phyloP scores from a whole-genome alignment of 2,113 vertebrate species.

The Hypanus sabinus region DNA sequence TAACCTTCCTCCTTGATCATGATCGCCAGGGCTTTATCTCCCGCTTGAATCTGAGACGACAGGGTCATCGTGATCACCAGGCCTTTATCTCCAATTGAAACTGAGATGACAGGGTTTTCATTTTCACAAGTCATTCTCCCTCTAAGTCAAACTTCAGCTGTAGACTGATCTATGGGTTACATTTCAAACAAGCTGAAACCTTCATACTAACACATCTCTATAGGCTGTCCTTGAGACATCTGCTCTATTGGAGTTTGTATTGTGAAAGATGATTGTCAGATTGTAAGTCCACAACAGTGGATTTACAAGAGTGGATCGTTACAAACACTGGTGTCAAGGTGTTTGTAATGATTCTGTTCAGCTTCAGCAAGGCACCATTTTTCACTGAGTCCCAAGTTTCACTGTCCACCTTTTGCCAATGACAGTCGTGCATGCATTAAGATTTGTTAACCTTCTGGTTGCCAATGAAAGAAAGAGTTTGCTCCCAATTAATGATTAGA shows the following conservation, averaged over 20 bases:
- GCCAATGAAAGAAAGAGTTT: background rate
- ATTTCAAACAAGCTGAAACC: background rate
- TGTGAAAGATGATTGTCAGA: slow-evolving; percentile 1
- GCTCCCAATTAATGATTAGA: background rate
- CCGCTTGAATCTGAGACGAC: background rate
- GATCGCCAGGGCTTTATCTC: background rate
- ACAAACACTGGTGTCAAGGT: no score
- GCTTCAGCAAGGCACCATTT: background rate
- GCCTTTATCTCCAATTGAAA: background rate
- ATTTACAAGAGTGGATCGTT: no score
- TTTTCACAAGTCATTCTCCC: background rate
- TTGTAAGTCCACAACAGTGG: background rate
- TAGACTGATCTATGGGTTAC: background rate
- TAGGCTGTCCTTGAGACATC: background rate
- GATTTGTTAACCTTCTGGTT: background rate
- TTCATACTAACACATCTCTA: background rate
- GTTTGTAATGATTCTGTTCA: background rate
- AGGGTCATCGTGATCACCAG: background rate
- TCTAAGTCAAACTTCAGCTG: background rate
- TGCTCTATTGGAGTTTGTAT: background rate
- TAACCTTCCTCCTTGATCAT: background rate
- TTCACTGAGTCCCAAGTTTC: background rate
- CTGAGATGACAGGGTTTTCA: background rate
- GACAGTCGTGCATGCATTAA: background rate
- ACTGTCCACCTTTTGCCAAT: background rate